Percentiles rank a stretch among this genome's conserved stretches.
Evolutionary conservation across 2,113 vertebrate genomes (phyloP).

Genomic region (Oreotrochilus melanogaster): DNA sequence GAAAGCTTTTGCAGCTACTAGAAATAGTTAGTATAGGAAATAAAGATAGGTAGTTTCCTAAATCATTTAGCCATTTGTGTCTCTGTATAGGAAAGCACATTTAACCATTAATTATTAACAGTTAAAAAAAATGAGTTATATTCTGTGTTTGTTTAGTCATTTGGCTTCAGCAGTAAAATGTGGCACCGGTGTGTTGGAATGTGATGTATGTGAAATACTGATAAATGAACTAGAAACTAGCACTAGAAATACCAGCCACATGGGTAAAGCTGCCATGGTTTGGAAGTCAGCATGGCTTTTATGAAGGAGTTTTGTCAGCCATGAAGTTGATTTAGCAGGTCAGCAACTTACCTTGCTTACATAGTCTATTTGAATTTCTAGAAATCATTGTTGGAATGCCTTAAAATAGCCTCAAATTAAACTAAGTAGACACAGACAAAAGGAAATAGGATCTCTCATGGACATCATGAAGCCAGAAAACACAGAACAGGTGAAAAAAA

Average conservation of each 20-base stretch:
- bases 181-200: background rate
- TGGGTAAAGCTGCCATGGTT: background rate
- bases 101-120: background rate
- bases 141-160: background rate
- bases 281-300: background rate
- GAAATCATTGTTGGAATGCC: background rate
- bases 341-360: background rate
- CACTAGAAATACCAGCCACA: background rate
- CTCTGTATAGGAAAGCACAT: background rate
- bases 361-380: background rate
- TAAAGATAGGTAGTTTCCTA: background rate
- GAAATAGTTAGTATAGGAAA: background rate
- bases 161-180: background rate
- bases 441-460: background rate
- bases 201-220: background rate
- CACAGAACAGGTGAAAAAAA: background rate
- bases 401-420: background rate
- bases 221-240: background rate
- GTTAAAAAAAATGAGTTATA: background rate
- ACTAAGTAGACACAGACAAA: background rate
- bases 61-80: background rate
- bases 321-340: background rate
- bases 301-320: background rate
- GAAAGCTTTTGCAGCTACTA: background rate
- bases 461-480: background rate